Evolutionary conservation across 2,113 vertebrate species (phyloP), one percentile per base, ranked within the genome.

Genomic region (Bos indicus): DNA sequence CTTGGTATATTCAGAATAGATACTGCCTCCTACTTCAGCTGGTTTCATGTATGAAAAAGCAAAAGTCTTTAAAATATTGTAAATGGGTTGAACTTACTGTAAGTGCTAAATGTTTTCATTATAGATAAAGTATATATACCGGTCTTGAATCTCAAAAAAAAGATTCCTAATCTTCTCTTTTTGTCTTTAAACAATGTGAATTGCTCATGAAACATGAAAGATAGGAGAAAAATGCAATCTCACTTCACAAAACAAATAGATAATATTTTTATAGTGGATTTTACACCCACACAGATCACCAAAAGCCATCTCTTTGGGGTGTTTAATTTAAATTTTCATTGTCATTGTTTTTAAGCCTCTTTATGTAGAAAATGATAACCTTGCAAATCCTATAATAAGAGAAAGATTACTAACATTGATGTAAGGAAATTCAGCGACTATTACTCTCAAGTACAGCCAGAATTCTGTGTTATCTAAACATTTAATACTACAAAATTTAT

Each of bases 281-380:
- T 93, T 84, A 60, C 1, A 88, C 40, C 12, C n/a, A 93, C 6
- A 28, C 33, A 88, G 59, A 77, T 86, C 57, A 86, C 11, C 46
- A 62, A 7, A 85, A 54, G 9, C 19, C 62, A 77, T 9, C 36
- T 64, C 71, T 86, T 89, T 57, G 4, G 36, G 33, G 28, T 2
- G 23, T 92, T 89, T 90, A 90, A 88, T 94, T 89, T 92, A 91
- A 88, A 28, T 28, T 86, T 89, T 60, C 14, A 67, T 51, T 91
- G 40, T 82, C 40, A 86, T 88, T 92, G 13, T 87, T 92, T 90
- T 97, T 56, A 95, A 91, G 40, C 0, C 14, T 88, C 54, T 90
- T 88, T 91, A 82, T 91, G 26, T 93, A 82, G 33, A 91, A 98
- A 97, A 78, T 78, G 26, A 95, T 71, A 95, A 80, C 7, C 3